These are phyloP conservation scores for Halcyon leucocephala DNA, from an alignment of 2,797 vertebrate genomes.

Conservation along the genomic window DNA sequence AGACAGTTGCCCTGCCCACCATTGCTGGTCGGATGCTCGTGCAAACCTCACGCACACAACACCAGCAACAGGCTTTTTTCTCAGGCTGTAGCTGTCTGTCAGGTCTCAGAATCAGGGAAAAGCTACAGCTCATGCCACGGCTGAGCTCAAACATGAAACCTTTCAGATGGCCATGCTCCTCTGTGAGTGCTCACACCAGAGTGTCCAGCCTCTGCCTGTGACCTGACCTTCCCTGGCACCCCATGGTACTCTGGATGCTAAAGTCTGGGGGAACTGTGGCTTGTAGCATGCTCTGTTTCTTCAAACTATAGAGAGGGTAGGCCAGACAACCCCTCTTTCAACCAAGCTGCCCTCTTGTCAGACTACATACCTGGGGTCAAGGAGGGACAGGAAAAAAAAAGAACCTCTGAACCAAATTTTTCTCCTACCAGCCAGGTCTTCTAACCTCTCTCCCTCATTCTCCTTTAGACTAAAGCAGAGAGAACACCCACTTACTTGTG, in stretches of 20 bases:
- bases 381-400: background rate
- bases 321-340: background rate
- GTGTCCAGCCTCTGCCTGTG: no score
- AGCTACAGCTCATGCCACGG: no score
- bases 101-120: no score
- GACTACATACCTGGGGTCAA: rapidly evolving
- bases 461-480: background rate
- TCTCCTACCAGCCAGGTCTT: background rate
- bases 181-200: no score
- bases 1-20: no score
- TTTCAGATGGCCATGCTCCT: no score
- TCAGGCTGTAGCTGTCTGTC: no score
- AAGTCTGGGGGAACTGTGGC: background rate
- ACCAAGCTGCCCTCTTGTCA: background rate
- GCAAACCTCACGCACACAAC: no score
- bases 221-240: no score
- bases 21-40: no score
- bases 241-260: background rate
- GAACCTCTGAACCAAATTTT: background rate
- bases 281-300: background rate
- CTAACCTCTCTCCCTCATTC: background rate
- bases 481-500: background rate
- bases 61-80: no score
- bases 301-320: background rate
- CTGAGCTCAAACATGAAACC: no score